Conservation (phyloP, 2,797 vertebrate species). For the Ptychadena robeensis region DNA sequence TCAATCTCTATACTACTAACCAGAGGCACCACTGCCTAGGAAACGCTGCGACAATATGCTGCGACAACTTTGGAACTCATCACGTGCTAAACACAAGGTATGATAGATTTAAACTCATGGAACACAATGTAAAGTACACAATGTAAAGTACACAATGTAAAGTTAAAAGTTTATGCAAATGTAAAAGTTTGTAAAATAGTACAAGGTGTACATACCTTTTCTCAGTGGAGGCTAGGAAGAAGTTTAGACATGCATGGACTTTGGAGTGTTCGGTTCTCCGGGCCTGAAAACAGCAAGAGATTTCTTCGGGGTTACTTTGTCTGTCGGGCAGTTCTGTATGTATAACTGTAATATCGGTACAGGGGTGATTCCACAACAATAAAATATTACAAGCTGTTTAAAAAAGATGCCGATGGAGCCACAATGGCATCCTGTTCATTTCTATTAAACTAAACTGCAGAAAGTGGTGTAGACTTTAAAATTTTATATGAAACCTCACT, state of each 20-base stretch:
- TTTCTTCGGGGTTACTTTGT: background rate
- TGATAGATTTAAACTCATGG: too few species aligned
- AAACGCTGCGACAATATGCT: background rate
- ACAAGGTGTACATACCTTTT: background rate
- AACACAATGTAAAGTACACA: too few species aligned
- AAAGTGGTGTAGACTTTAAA: conserved; percentile 44
- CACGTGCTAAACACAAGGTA: background rate
- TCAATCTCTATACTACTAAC: background rate
- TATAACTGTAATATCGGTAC: conserved; percentile 21
- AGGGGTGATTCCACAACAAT: conserved; percentile 36
- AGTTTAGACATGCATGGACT: background rate
- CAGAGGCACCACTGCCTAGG: background rate
- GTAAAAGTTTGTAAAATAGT: background rate
- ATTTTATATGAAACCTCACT: conserved; percentile 53
- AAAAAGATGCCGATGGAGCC: conserved; percentile 36
- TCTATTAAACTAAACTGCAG: conserved; percentile 41
- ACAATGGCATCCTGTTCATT: conserved; percentile 50
- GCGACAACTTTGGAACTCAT: background rate
- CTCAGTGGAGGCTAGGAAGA: background rate
- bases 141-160: too few species aligned
- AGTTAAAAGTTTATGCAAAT: too few species aligned
- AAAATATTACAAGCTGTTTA: conserved; percentile 24
- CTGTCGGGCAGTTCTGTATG: conserved; percentile 11
- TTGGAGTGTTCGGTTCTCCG: background rate
- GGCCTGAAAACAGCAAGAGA: conserved; percentile 5